Conservation (phyloP, 1,140 invertebrate genomes). For the Maniola jurtina region DNA sequence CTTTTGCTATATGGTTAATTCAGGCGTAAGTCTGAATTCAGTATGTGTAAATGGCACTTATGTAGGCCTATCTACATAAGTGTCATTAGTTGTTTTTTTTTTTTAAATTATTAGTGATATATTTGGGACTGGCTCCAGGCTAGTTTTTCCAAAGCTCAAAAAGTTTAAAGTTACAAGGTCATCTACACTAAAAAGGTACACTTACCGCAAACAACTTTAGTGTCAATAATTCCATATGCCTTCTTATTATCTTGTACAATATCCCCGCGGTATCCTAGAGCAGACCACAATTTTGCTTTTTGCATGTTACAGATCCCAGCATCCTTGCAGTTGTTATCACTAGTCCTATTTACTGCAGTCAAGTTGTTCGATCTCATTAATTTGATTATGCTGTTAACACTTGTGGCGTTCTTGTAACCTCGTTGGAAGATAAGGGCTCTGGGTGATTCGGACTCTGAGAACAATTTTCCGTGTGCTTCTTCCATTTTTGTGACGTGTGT, state of each 20-base stretch:
- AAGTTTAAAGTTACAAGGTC: not conserved
- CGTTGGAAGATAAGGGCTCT: conserved; percentile 64
- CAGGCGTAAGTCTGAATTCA: no score
- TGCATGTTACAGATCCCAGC: conserved; percentile 47
- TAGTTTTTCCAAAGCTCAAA: not conserved
- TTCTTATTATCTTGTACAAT: conserved; percentile 49
- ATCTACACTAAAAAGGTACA: not conserved
- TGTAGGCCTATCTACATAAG: no score
- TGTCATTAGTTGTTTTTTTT: no score
- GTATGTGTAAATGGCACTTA: no score
- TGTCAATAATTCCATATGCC: conserved; percentile 70
- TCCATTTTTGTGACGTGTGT: conserved; percentile 68
- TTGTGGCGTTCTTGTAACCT: conserved; percentile 65
- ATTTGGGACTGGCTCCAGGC: no score
- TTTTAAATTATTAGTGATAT: no score
- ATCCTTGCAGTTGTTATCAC: conserved; percentile 45
- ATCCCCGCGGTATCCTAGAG: conserved; percentile 67
- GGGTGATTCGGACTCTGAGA: conserved; percentile 64
- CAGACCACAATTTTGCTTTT: conserved; percentile 54
- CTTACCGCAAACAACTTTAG: conserved; percentile 69
- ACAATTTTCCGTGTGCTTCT: conserved; percentile 58
- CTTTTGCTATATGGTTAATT: no score
- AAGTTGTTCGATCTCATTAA: conserved; percentile 70
- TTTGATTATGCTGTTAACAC: conserved; percentile 59
- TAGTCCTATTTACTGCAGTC: conserved; percentile 45